Evolutionary conservation across 2,888 invertebrate genomes (phyloP).

Genomic region (Andrena bicolor): DNA sequence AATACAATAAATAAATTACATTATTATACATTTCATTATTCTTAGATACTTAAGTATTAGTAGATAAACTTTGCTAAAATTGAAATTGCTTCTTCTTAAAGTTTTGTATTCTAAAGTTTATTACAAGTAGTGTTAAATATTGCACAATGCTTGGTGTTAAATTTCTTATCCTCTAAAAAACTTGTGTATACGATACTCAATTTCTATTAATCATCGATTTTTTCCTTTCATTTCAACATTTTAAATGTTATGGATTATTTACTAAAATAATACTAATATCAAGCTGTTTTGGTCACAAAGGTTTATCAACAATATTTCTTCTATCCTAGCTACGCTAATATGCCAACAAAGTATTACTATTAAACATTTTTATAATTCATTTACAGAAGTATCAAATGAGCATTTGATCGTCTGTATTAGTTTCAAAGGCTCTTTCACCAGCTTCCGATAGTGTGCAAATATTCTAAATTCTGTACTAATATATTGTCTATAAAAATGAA

Average conservation of each 20-base stretch:
- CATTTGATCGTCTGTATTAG: conserved; percentile 51
- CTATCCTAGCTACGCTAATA: conserved; percentile 59
- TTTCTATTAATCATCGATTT: conserved; percentile 33
- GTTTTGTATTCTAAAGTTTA: conserved; percentile 52
- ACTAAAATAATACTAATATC: conserved; percentile 56
- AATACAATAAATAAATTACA: conserved; percentile 55
- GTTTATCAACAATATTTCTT: conserved; percentile 67
- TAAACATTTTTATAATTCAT: conserved; percentile 40
- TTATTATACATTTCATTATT: conserved; percentile 58
- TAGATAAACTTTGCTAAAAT: conserved; percentile 62
- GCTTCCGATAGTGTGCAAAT: conserved; percentile 56
- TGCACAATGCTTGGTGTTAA: conserved; percentile 76
- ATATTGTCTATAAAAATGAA: conserved; percentile 40
- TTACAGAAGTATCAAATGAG: conserved; percentile 62
- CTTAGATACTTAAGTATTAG: conserved; percentile 60
- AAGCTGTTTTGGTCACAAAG: conserved; percentile 68
- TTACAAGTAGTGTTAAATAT: conserved; percentile 67
- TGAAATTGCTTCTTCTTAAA: conserved; percentile 64
- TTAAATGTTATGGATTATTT: conserved; percentile 46
- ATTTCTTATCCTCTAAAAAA: conserved; percentile 65
- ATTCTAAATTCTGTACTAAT: conserved; percentile 58
- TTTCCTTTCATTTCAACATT: conserved; percentile 31
- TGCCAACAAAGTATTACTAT: conserved; percentile 58
- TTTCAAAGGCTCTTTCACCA: conserved; percentile 50
- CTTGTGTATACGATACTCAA: conserved; percentile 58